Evolutionary conservation across 2,888 invertebrate genomes (phyloP).

Genomic region (Temnothorax unifasciatus): DNA sequence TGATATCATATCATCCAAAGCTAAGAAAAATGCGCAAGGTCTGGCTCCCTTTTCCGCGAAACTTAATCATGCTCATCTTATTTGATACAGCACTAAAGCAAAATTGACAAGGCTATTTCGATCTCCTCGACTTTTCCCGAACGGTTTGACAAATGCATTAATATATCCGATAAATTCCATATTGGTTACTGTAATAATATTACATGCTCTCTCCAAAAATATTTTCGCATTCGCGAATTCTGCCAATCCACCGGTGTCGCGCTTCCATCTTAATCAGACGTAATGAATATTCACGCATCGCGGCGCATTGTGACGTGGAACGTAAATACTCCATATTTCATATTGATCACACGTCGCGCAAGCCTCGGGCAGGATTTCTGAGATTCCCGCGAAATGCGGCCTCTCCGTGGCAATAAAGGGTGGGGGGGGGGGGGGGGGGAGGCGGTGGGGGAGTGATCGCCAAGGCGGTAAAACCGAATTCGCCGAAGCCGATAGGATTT

Average conservation of each 20-base stretch:
- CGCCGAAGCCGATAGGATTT: slow-evolving; percentile 77
- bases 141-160: slow-evolving; percentile 4
- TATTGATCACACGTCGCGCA: slow-evolving; percentile 28
- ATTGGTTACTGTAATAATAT: slow-evolving; percentile 9
- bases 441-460: slow-evolving; percentile 39
- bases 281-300: slow-evolving; percentile 50
- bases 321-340: slow-evolving; percentile 37
- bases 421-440: background rate
- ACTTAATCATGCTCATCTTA: slow-evolving; percentile 20
- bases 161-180: slow-evolving; percentile 39
- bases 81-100: slow-evolving; percentile 21
- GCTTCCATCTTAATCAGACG: slow-evolving; percentile 47
- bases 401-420: slow-evolving; percentile 30
- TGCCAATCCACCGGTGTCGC: slow-evolving; percentile 19
- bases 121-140: background rate
- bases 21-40: background rate
- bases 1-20: slow-evolving; percentile 37
- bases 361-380: slow-evolving; percentile 63
- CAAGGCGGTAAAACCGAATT: slow-evolving; percentile 76
- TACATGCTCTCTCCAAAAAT: slow-evolving; percentile 13
- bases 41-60: background rate
- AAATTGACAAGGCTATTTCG: slow-evolving; percentile 32
- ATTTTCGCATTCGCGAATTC: slow-evolving; percentile 29
- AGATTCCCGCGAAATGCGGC: slow-evolving; percentile 70
- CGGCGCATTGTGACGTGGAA: background rate